Conservation (phyloP, 2,797 vertebrate species). For the Threskiornis aethiopicus region DNA sequence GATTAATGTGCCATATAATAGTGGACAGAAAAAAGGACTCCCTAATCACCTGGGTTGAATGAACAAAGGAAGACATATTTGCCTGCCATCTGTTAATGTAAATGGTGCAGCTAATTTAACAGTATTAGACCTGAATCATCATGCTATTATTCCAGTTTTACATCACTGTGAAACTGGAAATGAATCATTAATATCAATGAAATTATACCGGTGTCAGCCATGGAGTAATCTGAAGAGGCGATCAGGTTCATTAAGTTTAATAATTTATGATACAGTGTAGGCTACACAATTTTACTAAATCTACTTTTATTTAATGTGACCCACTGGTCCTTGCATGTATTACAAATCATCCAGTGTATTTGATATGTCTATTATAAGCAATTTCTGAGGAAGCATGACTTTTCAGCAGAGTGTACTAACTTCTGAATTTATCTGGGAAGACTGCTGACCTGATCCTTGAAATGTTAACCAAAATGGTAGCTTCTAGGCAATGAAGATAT, state of each 20-base stretch:
- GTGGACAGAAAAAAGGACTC: not conserved
- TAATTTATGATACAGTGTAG: constrained; percentile 49
- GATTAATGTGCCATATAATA: constrained; percentile 40
- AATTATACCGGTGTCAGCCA: constrained; percentile 47
- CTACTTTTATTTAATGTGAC: constrained; percentile 55
- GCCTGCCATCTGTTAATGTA: constrained; percentile 66
- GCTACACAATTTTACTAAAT: constrained; percentile 47
- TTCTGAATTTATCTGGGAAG: not conserved
- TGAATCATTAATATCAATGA: constrained; percentile 66
- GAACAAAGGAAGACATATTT: constrained; percentile 53
- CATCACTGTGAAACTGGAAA: constrained; percentile 55
- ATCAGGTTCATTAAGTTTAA: constrained; percentile 65
- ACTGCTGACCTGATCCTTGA: not conserved
- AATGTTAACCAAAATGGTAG: not conserved
- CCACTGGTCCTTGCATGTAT: constrained; percentile 14
- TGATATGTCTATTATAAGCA: not conserved
- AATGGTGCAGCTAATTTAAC: constrained; percentile 61
- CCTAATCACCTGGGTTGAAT: constrained; percentile 43
- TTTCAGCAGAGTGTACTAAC: not conserved
- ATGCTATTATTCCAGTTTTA: constrained; percentile 57
- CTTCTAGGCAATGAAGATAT: not conserved
- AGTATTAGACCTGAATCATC: constrained; percentile 55
- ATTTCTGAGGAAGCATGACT: not conserved
- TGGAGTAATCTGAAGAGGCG: constrained; percentile 44
- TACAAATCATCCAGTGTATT: not conserved